Evolutionary conservation across 2,797 vertebrate species (phyloP), one percentile per base, ranked within the genome.

Genomic region (Acrossocheilus wenchowensis): DNA sequence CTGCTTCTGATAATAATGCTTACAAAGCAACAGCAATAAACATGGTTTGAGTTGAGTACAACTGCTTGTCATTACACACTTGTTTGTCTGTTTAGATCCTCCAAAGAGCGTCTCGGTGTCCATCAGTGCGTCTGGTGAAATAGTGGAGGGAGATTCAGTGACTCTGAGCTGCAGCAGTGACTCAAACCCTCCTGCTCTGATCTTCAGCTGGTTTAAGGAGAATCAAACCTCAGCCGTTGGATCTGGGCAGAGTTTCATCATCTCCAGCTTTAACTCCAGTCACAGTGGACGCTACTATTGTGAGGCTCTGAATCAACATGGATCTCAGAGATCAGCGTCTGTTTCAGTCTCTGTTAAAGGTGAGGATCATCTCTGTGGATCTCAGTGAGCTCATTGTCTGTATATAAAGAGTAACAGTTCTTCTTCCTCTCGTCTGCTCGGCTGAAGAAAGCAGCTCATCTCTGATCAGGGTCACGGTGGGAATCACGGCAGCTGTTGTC

Each of bases 281-380:
- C n/a, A 90, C 71, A 87, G 50, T 66, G 87, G 88, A 89, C 0
- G 39, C 5, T 90, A 89, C 48, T 75, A 41, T 82, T 91, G 92
- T 54, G 3, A n/a, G 41, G 87, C 85, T 88, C 39, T 5, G 26
- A 92, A 82, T 83, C 8, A 66, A 66, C 1, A 75, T 21, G 71
- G 69, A 52, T 69, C 17, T 43, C 75, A 45, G 69, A 83, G 69
- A 83, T 83, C 81, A 62, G 69, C 0, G 1, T 6, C 41, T 48
- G 36, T 83, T 11, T 11, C 23, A 8, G 23, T 83, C 5, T 7
- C 39, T 75, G 45, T 50, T 75, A 52, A 52, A 52, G 48, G 68
- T 75, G 26, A 75, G 73, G 34, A 52, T 50, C 41, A 45, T 73
- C 41, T n/a, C 10, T 72, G 69, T n/a, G 15, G 21, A n/a, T 73